Percentiles rank a stretch among this genome's conserved stretches.
phyloP scores from a whole-genome alignment of 2,797 vertebrate genomes.

The Neopelma chrysocephalum region DNA sequence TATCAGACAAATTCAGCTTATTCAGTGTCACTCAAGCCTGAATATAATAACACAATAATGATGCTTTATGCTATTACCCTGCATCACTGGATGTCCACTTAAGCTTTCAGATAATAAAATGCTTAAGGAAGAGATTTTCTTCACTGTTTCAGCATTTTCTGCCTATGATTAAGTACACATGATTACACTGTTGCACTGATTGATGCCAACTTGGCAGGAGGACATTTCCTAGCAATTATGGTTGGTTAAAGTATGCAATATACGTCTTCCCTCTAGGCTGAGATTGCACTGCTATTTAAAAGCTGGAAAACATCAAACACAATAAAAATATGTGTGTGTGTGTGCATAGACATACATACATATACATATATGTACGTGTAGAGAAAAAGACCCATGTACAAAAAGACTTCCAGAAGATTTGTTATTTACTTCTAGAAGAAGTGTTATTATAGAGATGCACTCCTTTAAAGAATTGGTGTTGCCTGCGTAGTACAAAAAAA shows the following conservation, averaged over 20 bases:
- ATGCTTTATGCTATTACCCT: not conserved
- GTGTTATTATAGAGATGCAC: not conserved
- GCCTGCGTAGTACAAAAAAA: not conserved
- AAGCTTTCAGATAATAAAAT: not conserved
- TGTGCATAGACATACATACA: no score
- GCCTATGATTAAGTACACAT: not conserved
- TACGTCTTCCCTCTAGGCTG: not conserved
- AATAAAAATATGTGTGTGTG: not conserved
- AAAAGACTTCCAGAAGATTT: not conserved
- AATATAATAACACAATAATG: not conserved
- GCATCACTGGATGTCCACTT: not conserved
- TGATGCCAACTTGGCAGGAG: not conserved
- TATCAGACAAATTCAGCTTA: not conserved
- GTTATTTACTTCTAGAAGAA: no score
- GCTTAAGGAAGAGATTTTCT: not conserved
- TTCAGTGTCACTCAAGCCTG: not conserved
- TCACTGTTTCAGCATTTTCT: not conserved
- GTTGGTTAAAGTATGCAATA: not conserved
- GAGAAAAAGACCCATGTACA: not conserved
- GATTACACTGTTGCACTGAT: not conserved
- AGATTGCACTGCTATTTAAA: not conserved
- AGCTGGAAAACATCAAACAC: not conserved
- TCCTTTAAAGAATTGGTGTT: not conserved
- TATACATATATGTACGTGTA: accelerated
- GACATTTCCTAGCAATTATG: not conserved